Conservation (phyloP, 1,140 invertebrate genomes). For the Penaeus japonicus region DNA sequence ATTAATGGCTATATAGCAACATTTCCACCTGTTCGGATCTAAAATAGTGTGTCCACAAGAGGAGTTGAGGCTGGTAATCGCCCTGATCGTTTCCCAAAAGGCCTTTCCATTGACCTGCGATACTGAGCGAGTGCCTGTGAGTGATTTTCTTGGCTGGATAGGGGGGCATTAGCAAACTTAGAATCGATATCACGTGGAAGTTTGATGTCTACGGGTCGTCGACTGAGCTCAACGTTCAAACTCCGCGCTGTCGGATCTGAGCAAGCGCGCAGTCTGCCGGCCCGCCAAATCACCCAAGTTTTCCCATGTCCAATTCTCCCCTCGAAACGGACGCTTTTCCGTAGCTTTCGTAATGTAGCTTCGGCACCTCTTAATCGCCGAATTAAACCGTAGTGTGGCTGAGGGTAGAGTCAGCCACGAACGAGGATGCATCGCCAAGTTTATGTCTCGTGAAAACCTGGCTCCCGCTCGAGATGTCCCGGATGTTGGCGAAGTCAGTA, state of each 20-base stretch:
- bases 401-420: not conserved
- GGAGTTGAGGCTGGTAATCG: too few species aligned
- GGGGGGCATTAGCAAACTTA: not conserved
- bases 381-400: not conserved
- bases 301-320: not conserved
- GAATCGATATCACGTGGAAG: not conserved
- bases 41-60: too few species aligned
- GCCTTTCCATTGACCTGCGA: too few species aligned
- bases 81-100: too few species aligned
- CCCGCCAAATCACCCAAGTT: not conserved
- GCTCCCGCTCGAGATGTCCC: conserved; percentile 25
- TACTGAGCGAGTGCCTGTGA: too few species aligned
- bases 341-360: too few species aligned
- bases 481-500: conserved; percentile 53
- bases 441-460: conserved; percentile 17
- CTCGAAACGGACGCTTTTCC: not conserved
- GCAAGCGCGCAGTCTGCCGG: conserved; percentile 21
- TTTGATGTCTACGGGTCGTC: not conserved
- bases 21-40: too few species aligned
- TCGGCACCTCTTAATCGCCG: too few species aligned
- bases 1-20: too few species aligned
- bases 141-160: not conserved
- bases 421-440: not conserved
- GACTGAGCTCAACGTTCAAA: not conserved
- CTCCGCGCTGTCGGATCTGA: conserved; percentile 1